Evolutionary conservation across 2,113 vertebrate genomes (phyloP).

Genomic region (Spheniscus mendiculus): DNA sequence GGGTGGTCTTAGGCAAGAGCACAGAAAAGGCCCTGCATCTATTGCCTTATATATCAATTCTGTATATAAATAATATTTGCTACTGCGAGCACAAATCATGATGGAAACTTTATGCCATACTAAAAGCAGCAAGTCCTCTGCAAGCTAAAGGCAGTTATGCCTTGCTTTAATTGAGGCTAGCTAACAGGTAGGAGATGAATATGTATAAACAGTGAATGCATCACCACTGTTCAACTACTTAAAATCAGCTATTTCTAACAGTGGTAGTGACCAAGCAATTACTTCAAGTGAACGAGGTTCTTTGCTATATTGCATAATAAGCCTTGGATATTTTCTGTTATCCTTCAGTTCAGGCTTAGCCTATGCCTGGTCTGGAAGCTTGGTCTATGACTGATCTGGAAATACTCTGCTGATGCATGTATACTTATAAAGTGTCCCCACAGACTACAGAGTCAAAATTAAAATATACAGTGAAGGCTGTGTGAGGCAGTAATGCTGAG

Average conservation of each 20-base stretch:
- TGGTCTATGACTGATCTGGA: not conserved
- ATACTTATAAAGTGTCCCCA: not conserved
- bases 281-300: not conserved
- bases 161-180: not conserved
- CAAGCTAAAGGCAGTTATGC: not conserved
- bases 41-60: not conserved
- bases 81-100: not conserved
- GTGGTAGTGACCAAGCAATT: not conserved
- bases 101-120: not conserved
- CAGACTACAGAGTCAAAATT: not conserved
- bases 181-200: not conserved
- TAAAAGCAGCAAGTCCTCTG: not conserved
- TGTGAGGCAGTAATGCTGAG: not conserved
- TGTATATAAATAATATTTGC: not conserved
- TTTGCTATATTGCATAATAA: not conserved
- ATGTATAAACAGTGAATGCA: not conserved
- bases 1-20: not conserved
- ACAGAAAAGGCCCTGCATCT: not conserved
- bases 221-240: not conserved
- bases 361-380: not conserved
- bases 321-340: not conserved
- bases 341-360: not conserved
- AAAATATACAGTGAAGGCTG: not conserved
- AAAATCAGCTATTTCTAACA: not conserved
- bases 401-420: not conserved